These are phyloP conservation scores for Gnatocerus cornutus DNA, from an alignment of 2,888 invertebrate species.

Conservation along the genomic window DNA sequence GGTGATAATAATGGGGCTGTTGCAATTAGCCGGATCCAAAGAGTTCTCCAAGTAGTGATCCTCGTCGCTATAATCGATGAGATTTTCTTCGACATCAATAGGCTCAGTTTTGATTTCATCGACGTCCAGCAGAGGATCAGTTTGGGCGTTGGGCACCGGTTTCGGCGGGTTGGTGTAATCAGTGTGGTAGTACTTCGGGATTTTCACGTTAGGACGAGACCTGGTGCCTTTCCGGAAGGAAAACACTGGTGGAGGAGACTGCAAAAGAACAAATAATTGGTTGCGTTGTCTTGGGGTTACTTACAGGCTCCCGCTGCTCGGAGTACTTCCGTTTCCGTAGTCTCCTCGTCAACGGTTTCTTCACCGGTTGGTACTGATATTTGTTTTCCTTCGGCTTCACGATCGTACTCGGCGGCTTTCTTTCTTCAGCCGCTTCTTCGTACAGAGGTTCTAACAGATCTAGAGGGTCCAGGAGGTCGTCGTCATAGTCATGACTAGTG, in stretches of 20 bases:
- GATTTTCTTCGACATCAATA: constrained; percentile 63
- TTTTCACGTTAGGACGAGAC: constrained; percentile 69
- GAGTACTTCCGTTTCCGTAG: constrained; percentile 55
- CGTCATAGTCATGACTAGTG: constrained; percentile 43
- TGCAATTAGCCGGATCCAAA: constrained; percentile 16
- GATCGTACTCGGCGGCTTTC: constrained; percentile 48
- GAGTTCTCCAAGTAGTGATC: constrained; percentile 31
- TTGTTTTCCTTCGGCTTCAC: constrained; percentile 40
- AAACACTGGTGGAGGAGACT: constrained; percentile 65
- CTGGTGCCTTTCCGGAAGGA: constrained; percentile 67
- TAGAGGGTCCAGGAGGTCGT: constrained; percentile 61
- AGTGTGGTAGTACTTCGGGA: constrained; percentile 67
- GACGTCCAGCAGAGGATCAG: constrained; percentile 59
- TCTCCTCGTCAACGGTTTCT: constrained; percentile 44
- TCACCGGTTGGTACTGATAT: constrained; percentile 49
- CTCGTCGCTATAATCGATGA: constrained; percentile 50
- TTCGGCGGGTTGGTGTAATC: constrained; percentile 55
- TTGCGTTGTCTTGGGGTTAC: constrained; percentile 21
- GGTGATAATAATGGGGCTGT: constrained; percentile 36
- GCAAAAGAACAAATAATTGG: constrained; percentile 49
- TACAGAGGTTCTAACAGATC: constrained; percentile 66
- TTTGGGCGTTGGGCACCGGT: constrained; percentile 25
- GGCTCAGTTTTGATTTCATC: constrained; percentile 68
- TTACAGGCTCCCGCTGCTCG: constrained; percentile 59
- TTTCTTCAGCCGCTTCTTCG: constrained; percentile 61